Base-by-base conservation (phyloP, 2,888 invertebrate species). In the Podotricha telesiphe region DNA sequence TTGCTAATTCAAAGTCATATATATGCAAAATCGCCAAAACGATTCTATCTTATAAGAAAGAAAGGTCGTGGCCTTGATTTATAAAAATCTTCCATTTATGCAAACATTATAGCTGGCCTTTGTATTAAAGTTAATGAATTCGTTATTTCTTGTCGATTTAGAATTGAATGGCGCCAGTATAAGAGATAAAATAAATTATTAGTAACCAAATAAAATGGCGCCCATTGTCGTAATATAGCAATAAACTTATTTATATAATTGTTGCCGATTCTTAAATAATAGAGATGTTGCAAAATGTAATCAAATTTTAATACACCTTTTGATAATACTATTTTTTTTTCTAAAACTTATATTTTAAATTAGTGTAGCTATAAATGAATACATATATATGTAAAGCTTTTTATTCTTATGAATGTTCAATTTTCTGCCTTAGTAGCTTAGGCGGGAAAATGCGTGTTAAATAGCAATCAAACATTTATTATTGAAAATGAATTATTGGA, bases 71-170 rank as follows among this genome's bases (percentile, higher is more conserved):
- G 19, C 62, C 62, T 50, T 62, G 59, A 59, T 15, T 62, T 48
- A n/a, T 37, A 37, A 37, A 62, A 62, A 62, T 62, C 48, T 62
- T 62, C 62, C 62, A 62, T 34, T 62, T 62, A 62, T 50, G 62
- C 48, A 50, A 62, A 62, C 37, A 48, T 34, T 7, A 34, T 17
- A 34, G 48, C 48, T 62, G 62, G 17, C 48, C 62, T 62, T 62
- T 48, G 47, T 34, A 62, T 62, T 59, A 17, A 19, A 13, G 17
- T 62, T 17, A 48, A 47, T 48, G 0, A 34, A 47, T 37, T 37
- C 48, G 17, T 17, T 50, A 62, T 47, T 47, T 19, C 8, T 34
- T 62, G n/a, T 48, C 28, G 17, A 34, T 42, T 17, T 3, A 19
- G 15, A 37, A 58, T 34, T 61, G 34, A 50, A 47, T 50, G 61